Conservation (phyloP, 2,797 vertebrate genomes). For the Momotus momota region DNA sequence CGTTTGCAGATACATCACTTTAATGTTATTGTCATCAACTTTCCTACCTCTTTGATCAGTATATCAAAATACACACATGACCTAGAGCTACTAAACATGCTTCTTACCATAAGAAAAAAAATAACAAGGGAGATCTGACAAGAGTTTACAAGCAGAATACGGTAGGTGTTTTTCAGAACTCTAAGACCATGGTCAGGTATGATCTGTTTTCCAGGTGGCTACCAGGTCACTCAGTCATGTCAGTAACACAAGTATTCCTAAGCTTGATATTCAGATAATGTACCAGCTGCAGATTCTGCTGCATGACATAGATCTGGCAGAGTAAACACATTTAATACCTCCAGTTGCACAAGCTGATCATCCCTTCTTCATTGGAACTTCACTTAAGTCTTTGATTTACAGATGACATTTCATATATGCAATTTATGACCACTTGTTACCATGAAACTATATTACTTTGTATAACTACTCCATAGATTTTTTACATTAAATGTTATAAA, state of each 20-base stretch:
- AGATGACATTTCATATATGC: background rate
- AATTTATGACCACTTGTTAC: background rate
- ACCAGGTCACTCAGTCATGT: background rate
- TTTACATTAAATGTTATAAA: background rate
- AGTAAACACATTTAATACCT: background rate
- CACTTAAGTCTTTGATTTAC: background rate
- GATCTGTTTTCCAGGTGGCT: background rate
- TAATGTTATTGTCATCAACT: background rate
- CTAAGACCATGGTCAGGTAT: background rate
- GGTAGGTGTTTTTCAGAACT: background rate
- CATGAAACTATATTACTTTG: background rate
- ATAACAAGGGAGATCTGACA: background rate
- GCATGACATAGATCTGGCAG: background rate
- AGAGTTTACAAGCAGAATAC: background rate
- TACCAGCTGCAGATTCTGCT: background rate
- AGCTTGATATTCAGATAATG: background rate
- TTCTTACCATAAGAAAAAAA: background rate
- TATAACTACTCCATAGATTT: background rate
- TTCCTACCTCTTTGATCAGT: background rate
- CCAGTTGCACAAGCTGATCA: background rate
- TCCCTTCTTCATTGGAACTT: background rate
- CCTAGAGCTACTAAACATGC: background rate
- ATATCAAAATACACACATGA: background rate
- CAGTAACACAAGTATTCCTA: background rate
- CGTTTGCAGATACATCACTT: background rate